phyloP scores from a whole-genome alignment of 2,888 invertebrate genomes.

The Homarus gammarus region DNA sequence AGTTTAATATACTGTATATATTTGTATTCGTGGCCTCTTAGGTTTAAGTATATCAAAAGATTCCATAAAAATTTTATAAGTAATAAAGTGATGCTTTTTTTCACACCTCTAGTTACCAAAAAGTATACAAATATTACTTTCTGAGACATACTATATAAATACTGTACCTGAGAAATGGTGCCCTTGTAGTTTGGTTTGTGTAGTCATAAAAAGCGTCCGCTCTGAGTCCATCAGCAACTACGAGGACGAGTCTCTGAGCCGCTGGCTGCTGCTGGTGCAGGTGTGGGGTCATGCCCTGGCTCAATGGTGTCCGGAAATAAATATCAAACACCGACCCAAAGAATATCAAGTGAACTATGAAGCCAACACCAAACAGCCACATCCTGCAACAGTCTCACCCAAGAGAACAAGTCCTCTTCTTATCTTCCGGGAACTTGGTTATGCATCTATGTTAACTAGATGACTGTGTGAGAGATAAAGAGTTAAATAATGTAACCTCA shows the following conservation, averaged over 20 bases:
- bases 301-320: slow-evolving; percentile 94
- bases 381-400: slow-evolving; percentile 32
- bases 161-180: slow-evolving; percentile 85
- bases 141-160: neutral
- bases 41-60: too few relatives aligned
- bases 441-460: too few relatives aligned
- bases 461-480: too few relatives aligned
- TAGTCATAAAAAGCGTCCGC: slow-evolving; percentile 88
- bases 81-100: too few relatives aligned
- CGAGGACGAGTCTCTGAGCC: slow-evolving; percentile 90
- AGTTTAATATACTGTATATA: too few relatives aligned
- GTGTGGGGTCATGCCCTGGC: slow-evolving; percentile 84
- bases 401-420: too few relatives aligned
- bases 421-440: too few relatives aligned
- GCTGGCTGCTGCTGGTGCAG: slow-evolving; percentile 78
- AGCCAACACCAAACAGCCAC: slow-evolving; percentile 76
- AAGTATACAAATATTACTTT: slow-evolving; percentile 18
- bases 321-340: slow-evolving; percentile 93
- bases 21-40: too few relatives aligned
- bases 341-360: slow-evolving; percentile 87
- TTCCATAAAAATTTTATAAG: too few relatives aligned
- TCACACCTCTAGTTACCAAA: too few relatives aligned
- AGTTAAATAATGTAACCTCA: too few relatives aligned
- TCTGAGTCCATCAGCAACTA: slow-evolving; percentile 95
- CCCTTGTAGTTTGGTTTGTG: slow-evolving; percentile 81